Evolutionary conservation across 30 jellyfish, hydroid and myxozoan species (phyloP).

Genomic region (Aurelia aurita complex sp. Pacific): DNA sequence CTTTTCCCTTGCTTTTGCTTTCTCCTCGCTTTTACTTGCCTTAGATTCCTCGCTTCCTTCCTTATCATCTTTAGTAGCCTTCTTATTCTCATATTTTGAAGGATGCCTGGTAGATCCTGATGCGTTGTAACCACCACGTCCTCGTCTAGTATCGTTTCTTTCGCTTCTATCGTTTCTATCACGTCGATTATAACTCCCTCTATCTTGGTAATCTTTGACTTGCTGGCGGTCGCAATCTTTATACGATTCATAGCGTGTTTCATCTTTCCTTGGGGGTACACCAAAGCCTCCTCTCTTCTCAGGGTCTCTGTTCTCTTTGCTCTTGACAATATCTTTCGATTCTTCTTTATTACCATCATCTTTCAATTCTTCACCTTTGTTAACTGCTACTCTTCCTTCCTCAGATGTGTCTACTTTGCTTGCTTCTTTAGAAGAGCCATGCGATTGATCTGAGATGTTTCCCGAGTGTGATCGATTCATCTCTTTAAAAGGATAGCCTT

Average conservation of each 20-base stretch:
- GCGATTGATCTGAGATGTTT: constrained; percentile 42
- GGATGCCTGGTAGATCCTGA: not conserved
- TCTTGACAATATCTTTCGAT: constrained; percentile 20
- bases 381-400: constrained; percentile 20
- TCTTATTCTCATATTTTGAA: not conserved
- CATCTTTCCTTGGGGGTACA: constrained; percentile 9
- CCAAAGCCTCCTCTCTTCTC: constrained; percentile 23
- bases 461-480: constrained; percentile 1
- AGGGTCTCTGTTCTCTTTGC: constrained; percentile 42
- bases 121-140: constrained; percentile 14
- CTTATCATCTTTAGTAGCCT: not conserved
- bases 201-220: constrained; percentile 14
- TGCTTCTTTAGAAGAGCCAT: constrained; percentile 15
- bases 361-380: constrained; percentile 17
- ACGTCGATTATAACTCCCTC: not conserved
- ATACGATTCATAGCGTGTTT: not conserved
- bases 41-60: not conserved
- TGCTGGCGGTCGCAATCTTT: constrained; percentile 40
- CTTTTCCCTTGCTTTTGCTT: constrained; percentile 5
- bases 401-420: not conserved
- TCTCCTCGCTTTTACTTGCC: constrained; percentile 14
- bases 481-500: constrained; percentile 33
- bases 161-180: constrained; percentile 25
- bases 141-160: constrained; percentile 15
- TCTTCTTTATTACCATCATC: constrained; percentile 24